Percentiles rank a stretch among this genome's conserved stretches.
These are phyloP conservation scores for Porites rus DNA, from an alignment of 92 coral and sea anemone genomes.

Conservation along the genomic window DNA sequence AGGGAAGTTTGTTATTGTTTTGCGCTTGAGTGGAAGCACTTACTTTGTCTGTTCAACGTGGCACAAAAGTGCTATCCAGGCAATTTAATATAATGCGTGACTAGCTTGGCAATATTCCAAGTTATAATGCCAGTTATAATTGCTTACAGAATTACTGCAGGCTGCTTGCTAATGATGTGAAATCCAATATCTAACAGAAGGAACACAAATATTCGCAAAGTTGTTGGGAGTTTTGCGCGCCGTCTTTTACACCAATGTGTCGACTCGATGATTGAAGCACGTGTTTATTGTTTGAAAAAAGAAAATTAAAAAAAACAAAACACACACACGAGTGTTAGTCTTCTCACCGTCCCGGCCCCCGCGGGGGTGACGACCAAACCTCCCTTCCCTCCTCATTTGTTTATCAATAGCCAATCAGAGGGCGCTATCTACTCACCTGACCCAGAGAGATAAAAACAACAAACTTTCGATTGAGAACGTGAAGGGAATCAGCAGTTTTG, in stretches of 20 bases:
- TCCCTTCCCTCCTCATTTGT: conserved; percentile 7
- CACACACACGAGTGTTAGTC: too few species aligned
- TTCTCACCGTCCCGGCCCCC: not conserved
- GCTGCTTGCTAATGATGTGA: not conserved
- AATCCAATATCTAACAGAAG: too few species aligned
- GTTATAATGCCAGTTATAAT: not conserved
- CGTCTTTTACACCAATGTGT: too few species aligned
- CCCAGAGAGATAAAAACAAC: conserved; percentile 59
- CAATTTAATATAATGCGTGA: conserved; percentile 7
- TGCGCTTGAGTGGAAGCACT: conserved; percentile 40
- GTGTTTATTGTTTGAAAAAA: too few species aligned
- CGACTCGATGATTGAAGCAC: too few species aligned
- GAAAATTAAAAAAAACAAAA: too few species aligned
- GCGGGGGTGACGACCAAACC: not conserved
- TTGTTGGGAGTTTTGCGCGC: too few species aligned
- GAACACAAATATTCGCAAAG: too few species aligned
- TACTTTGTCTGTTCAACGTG: conserved; percentile 24
- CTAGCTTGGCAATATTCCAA: not conserved
- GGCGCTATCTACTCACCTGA: conserved; percentile 60
- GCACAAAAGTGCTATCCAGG: conserved; percentile 29
- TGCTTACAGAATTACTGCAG: not conserved
- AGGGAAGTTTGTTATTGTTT: conserved; percentile 32
- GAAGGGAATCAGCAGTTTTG: conserved; percentile 1
- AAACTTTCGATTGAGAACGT: conserved; percentile 55
- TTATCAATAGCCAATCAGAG: conserved; percentile 55